Evolutionary conservation across 1,140 invertebrate species (phyloP), one percentile per base, ranked within the genome.

Genomic region (Triops longicaudatus): DNA sequence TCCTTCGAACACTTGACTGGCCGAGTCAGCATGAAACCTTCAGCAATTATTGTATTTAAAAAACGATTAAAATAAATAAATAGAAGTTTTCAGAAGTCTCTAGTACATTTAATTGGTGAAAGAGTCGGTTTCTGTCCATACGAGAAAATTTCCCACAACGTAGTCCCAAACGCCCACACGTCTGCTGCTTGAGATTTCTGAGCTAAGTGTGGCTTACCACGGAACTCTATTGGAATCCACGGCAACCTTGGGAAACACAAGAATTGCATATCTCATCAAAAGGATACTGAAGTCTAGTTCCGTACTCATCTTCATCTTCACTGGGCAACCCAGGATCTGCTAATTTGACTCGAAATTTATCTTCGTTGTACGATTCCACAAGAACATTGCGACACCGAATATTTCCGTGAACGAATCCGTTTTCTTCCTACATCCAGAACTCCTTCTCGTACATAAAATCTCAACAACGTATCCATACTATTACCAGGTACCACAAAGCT

Each of bases 121-220:
- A 72, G 14, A 31, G 79, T 79, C 71, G 83, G 85, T 72, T 80
- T 81, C 28, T 78, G 76, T 41, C 93, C 93, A 81, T 88, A 90
- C 0, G 91, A 91, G 86, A 96, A 97, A 79, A 97, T 92, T 84
- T 96, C 91, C 92, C 93, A 96, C 11, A 95, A 81, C 12, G 93
- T 95, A 22, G 94, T 96, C 1, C 91, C 93, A 81, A 93, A 90
- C 17, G 94, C 92, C 93, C 93, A 97, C 26, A 95, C 88, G 82
- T 97, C 94, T 31, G 91, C 90, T 28, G 88, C 85, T 0, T 87
- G 85, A 72, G 88, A 90, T 28, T 84, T 85, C 79, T 87, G 88
- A 26, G 90, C 91, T 72, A 86, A 84, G 80, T 89, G 87, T 80
- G 90, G 86, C 83, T 92, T 90, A 0, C 84, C 81, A 82, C 92